Evolutionary conservation across 2,113 vertebrate genomes (phyloP).

Genomic region (Rhagologus leucostigma): DNA sequence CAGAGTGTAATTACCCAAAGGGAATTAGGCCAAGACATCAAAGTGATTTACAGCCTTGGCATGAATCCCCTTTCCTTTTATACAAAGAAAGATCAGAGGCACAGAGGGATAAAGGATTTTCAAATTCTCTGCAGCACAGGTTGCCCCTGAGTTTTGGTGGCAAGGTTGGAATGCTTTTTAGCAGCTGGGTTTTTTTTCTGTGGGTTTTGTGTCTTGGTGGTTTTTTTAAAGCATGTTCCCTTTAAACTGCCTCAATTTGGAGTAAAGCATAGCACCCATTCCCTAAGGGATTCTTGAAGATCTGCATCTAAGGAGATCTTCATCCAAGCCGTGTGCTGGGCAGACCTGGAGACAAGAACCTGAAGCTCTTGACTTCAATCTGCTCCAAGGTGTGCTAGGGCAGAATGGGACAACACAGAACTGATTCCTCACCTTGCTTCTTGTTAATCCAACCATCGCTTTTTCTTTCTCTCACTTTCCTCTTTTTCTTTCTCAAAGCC

Average conservation of each 20-base stretch:
- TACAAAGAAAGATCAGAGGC: slow-evolving; percentile 24
- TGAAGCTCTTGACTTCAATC: neutral
- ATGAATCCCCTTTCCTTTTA: slow-evolving; percentile 26
- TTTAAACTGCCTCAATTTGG: neutral
- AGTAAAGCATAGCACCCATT: neutral
- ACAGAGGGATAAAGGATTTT: slow-evolving; percentile 7
- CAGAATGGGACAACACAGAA: too few relatives aligned
- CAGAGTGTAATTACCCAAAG: slow-evolving; percentile 33
- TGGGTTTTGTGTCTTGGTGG: neutral
- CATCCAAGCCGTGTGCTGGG: neutral
- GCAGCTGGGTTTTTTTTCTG: neutral
- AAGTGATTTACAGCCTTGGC: slow-evolving; percentile 53
- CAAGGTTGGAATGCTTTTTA: slow-evolving; percentile 3
- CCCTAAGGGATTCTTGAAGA: neutral
- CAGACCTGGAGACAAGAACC: neutral
- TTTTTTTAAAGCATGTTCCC: neutral
- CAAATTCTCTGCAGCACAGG: neutral
- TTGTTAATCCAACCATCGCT: neutral
- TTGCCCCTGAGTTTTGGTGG: slow-evolving; percentile 33
- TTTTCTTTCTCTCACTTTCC: neutral
- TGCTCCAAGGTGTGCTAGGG: neutral
- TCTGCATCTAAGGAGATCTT: neutral
- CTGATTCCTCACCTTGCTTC: neutral
- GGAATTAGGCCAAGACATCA: slow-evolving; percentile 59
- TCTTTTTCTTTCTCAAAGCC: slow-evolving; percentile 35